Evolutionary conservation across 2,113 vertebrate genomes (phyloP).

Genomic region (Oryzias javanicus): DNA sequence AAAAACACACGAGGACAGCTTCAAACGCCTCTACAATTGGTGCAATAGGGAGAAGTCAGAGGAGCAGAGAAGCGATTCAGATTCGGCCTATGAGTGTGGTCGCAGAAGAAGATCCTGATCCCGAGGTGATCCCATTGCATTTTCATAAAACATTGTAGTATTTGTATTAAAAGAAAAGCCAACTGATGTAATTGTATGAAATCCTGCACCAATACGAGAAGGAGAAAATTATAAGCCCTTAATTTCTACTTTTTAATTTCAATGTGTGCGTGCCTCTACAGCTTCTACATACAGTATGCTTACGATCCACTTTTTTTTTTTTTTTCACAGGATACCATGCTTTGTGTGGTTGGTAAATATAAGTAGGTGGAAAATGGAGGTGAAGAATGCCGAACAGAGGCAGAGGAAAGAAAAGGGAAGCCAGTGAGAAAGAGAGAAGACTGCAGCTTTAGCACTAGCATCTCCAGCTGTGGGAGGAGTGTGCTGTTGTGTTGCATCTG

Average conservation of each 20-base stretch:
- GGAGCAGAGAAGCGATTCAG: too few relatives aligned
- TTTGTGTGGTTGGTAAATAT: conserved; percentile 28
- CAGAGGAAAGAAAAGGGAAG: conserved; percentile 26
- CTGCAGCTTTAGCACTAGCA: conserved; percentile 62
- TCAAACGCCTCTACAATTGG: too few relatives aligned
- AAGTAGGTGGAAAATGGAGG: conserved; percentile 47
- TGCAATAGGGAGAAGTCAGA: too few relatives aligned
- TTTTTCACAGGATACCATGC: conserved; percentile 4
- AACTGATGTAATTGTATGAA: conserved; percentile 72
- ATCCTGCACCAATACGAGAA: conserved; percentile 32
- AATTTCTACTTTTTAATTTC: conserved; percentile 33
- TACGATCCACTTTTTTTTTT: conserved; percentile 6
- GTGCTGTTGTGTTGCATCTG: conserved; percentile 72
- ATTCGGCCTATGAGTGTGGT: background rate
- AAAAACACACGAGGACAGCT: too few relatives aligned
- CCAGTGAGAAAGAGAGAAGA: conserved; percentile 58
- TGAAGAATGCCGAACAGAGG: conserved; percentile 34
- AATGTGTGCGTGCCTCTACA: conserved; percentile 7
- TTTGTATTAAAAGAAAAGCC: conserved; percentile 21
- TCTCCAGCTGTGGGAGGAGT: conserved; percentile 74
- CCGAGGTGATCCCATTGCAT: conserved; percentile 18
- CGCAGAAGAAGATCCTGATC: conserved; percentile 32
- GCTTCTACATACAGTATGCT: background rate
- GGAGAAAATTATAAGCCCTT: conserved; percentile 1
- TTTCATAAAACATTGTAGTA: conserved; percentile 11